Percentiles rank a stretch among this genome's conserved stretches.
phyloP scores from a whole-genome alignment of 2,888 invertebrate species.

The Thymelicus lineola region DNA sequence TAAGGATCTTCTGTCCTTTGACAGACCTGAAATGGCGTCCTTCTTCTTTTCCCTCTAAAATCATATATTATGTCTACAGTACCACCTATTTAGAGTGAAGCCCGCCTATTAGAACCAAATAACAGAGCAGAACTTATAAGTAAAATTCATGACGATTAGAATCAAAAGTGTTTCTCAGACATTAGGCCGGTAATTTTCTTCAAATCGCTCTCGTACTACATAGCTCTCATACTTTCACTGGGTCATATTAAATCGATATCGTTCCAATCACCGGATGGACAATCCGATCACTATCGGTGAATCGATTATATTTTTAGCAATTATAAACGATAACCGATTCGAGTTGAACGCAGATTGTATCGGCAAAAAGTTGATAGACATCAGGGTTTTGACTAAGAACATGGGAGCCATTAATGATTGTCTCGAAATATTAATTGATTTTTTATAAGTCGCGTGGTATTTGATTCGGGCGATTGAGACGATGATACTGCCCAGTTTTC shows the following conservation, averaged over 20 bases:
- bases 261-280: slow-evolving; percentile 34
- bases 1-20: too few species aligned
- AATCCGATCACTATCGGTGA: slow-evolving; percentile 39
- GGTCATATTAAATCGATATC: slow-evolving; percentile 39
- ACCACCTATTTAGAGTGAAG: too few species aligned
- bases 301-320: slow-evolving; percentile 41
- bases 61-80: too few species aligned
- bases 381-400: slow-evolving; percentile 51
- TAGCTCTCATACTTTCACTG: slow-evolving; percentile 39
- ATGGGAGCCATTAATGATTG: slow-evolving; percentile 45
- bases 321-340: slow-evolving; percentile 51
- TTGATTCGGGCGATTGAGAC: not conserved
- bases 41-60: too few species aligned
- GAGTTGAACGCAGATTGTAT: slow-evolving; percentile 51
- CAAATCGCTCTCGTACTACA: slow-evolving; percentile 40
- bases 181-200: slow-evolving; percentile 25
- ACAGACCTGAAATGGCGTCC: too few species aligned
- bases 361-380: slow-evolving; percentile 56
- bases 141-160: not conserved
- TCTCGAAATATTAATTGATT: slow-evolving; percentile 16
- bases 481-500: not conserved
- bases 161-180: not conserved
- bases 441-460: not conserved
- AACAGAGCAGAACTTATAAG: not conserved
- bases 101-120: not conserved